Evolutionary conservation across 2,797 vertebrate species (phyloP), one percentile per base, ranked within the genome.

Genomic region (Coccyzus lansbergi): DNA sequence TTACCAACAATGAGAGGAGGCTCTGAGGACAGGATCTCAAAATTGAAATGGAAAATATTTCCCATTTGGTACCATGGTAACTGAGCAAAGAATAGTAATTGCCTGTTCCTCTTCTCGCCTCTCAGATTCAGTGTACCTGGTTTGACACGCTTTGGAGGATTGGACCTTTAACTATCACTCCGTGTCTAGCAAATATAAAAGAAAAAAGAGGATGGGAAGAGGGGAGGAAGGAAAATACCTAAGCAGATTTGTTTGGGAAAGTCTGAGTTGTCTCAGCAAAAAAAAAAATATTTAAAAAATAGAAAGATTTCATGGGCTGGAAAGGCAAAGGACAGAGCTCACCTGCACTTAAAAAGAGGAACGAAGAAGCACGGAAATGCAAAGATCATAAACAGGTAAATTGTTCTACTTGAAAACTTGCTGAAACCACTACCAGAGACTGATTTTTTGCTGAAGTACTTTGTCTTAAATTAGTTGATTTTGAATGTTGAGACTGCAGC

Each of bases 21-120:
- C 34, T 94, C 71, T 55, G 28, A 92, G 60, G 44, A 68, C 25
- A 65, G 28, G 29, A 71, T 83, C 36, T 88, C 4, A 8, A 83
- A 90, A 83, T 12, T 77, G 33, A 88, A 89, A 92, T 25, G 36
- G 52, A 87, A 86, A 90, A 77, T 1, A 2, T 87, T 89, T 89
- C 87, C 44, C 15, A 20, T 77, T 79, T 83, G 34, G 29, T 91
- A 59, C 52, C 69, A 90, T 81, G 40, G 76, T n/a, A 94, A 85
- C 75, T 52, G 79, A 91, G 80, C 20, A 89, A 83, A 68, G 44
- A 40, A 10, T 22, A 74, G 60, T 80, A 87, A 76, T 83, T 80
- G 49, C 17, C 48, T 75, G 10, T 15, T 92, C 28, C 21, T 70
- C 18, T 78, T 82, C 56, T 88, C 36, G 63, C 56, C 28, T 59